Evolutionary conservation across 2,113 vertebrate species (phyloP), one percentile per base, ranked within the genome.

Genomic region (Aplodontia rufa): DNA sequence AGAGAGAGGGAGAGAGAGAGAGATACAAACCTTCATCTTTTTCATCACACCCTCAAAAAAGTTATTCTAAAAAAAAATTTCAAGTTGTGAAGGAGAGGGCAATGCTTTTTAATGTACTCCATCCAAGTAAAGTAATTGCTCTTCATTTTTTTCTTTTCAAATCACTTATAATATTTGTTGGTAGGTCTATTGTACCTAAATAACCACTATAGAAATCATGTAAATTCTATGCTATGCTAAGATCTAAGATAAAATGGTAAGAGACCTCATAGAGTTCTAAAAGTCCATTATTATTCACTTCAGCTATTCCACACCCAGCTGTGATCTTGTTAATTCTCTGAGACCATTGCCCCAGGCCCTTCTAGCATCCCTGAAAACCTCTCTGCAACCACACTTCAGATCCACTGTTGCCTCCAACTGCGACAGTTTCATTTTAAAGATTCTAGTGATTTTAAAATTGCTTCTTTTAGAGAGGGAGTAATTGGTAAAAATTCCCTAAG

Each of bases 391-490:
- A 47, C 17, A 42, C 58, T 90, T 90, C 53, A 85, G 64, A 78
- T 93, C 32, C 75, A 85, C 19, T 91, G 45, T 64, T 80, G 35
- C 68, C 60, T 86, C 49, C 83, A 60, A 84, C 53, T 80, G 47
- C 87, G 76, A 68, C 35, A 37, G 26, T 80, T 92, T 90, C 10
- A 55, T 84, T 93, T 92, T 86, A 87, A 95, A 95, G 90, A 95
- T 55, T 53, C 76, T 81, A 90, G 55, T 93, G 71, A 96, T 96
- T 97, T 96, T 74, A n/a, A 97, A 96, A 97, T 92, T 87, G 53
- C 53, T 64, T 95, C 75, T 58, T 72, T 93, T 95, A 97, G 76
- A 66, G 1, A 86, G n/a, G 71, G 37, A 97, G 11, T 37, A 90
- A 37, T 89, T 81, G 97, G 35, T 40, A 97, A 35, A 88, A 19